Base-by-base conservation (phyloP, 2,888 invertebrate genomes). In the Cephus spinipes region DNA sequence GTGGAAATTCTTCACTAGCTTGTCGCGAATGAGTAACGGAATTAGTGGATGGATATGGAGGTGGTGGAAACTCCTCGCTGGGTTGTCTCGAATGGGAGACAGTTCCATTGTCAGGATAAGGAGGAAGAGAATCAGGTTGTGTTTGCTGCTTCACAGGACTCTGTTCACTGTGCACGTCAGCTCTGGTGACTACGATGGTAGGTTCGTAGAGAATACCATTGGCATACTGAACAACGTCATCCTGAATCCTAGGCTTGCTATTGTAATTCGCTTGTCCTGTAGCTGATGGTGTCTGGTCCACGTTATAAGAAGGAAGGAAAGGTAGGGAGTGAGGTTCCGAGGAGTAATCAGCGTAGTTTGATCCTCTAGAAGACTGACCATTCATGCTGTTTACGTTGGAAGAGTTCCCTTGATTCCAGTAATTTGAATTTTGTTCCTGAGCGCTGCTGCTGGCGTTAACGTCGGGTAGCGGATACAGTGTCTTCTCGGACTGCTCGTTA, bases 1-100 rank as follows among this genome's bases (percentile, higher is more conserved):
- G 97, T 74, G 97, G 97, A 86, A 97, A 97, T 86, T 97, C 97
- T 91, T 97, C 97, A 90, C 97, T 97, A 0, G 96, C 95, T 90
- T 97, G 97, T 74, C 97, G 93, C 2, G 97, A 97, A 90, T 97
- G 97, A 77, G 95, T 94, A 0, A 94, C 95, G 0, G 96, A 96
- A 83, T 94, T 94, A 84, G 95, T 93, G 86, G 95, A 95, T 1
- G 97, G 97, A 89, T 97, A 97, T 0, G 97, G 97, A 1, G 97
- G 97, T 4, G 93, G 92, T 32, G 93, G 93, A 77, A 93, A 93
- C 73, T 93, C 93, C 83, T 93, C 93, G 84, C 93, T 93, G 1
- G 92, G 89, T 85, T 93, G 93, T 40, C 93, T 88, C 1, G 92
- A 93, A 82, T 93, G 93, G n/a, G 91, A 88, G 30, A 91, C 87